Base-by-base conservation (phyloP, 2,888 invertebrate species). In the Periphyllus acericola region DNA sequence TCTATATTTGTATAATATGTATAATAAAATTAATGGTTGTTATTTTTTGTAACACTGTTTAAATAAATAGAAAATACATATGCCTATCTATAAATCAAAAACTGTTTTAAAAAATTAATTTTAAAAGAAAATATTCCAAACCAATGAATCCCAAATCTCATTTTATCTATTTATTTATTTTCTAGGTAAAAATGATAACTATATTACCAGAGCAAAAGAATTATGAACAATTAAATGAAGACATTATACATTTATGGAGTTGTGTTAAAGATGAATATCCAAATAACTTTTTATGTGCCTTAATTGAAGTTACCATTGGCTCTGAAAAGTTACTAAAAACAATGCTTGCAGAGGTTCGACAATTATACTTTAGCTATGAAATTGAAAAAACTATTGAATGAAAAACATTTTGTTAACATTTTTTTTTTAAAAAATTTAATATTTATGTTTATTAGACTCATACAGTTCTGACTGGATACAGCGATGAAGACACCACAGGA, bases 401-500 rank as follows among this genome's bases (percentile, higher is more conserved):
- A 4, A 68, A 68, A 25, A 68, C 29, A 68, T 29, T 2, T 60
- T 29, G 29, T 68, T 29, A 29, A 29, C 17, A n/a, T 25, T 1
- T 68, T n/a, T 29, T 68, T 29, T 60, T 8, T 25, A 74, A 55
- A 40, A 14, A 32, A 8, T 72, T n/a, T 60, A 29, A n/a, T 60
- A 11, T 32, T 8, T 71, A 19, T 79, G 17, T 74, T 76, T 46
- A 80, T 29, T 74, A 87, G 86, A 40, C 17, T 25, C 19, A 9
- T 25, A 81, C 74, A 89, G 60, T 79, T 55, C 76, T 71, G 46
- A 87, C 71, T 66, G 68, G 29, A 72, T 55, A 68, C 55, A 40
- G n/a, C 52, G 19, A 82, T 82, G 76, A 88, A 68, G 89, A 81
- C 76, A 87, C 60, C 55, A 89, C 89, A 32, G 80, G 40, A 40